Conservation (phyloP, 2,113 vertebrate genomes). For the Neomonachus schauinslandi region DNA sequence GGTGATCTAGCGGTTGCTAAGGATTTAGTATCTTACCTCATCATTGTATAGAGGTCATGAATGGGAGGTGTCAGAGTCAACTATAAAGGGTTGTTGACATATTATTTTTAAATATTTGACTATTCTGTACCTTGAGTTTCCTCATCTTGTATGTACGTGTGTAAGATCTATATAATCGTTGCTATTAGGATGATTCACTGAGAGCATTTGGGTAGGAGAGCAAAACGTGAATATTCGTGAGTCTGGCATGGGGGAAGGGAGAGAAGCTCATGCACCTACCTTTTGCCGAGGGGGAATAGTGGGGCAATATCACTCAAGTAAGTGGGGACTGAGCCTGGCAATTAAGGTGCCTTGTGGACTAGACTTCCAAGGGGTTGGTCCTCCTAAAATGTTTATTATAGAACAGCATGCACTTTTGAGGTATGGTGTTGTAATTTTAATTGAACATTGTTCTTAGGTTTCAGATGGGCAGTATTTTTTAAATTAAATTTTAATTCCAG, state of each 20-base stretch:
- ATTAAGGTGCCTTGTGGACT: not conserved
- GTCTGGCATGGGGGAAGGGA: not conserved
- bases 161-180: not conserved
- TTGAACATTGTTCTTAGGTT: not conserved
- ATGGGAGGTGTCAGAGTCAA: not conserved
- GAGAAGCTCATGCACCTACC: not conserved
- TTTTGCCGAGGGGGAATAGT: no score
- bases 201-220: not conserved
- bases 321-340: not conserved
- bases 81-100: not conserved
- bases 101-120: not conserved
- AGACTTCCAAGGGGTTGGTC: not conserved
- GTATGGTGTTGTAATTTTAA: not conserved
- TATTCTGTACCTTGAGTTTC: not conserved
- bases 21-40: not conserved
- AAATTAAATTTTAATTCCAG: not conserved
- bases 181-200: not conserved
- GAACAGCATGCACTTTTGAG: not conserved
- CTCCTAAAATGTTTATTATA: not conserved
- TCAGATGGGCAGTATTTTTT: not conserved
- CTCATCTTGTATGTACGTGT: not conserved
- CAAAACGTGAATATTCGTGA: not conserved
- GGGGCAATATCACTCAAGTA: not conserved
- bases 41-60: not conserved
- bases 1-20: not conserved